These are phyloP conservation scores for Thecophora atra DNA, from an alignment of 2,888 invertebrate genomes.

Conservation along the genomic window DNA sequence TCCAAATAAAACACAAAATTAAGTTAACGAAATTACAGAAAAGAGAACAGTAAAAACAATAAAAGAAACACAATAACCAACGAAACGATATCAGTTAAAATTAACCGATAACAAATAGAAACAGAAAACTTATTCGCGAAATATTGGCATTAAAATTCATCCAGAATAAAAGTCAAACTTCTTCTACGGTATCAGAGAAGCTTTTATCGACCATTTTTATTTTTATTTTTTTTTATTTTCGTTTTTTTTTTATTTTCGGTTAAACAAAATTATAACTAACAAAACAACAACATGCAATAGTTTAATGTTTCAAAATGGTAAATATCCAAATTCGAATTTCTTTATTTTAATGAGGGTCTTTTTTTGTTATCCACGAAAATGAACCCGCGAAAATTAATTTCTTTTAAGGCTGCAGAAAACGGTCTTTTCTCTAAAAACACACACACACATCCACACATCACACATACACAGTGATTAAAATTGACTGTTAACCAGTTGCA, in stretches of 20 bases:
- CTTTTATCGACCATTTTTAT: slow-evolving; percentile 27
- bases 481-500: background rate
- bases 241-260: too few species aligned
- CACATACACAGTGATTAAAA: background rate
- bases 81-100: slow-evolving; percentile 26
- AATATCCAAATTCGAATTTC: too few species aligned
- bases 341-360: background rate
- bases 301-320: slow-evolving; percentile 50
- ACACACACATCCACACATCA: slow-evolving; percentile 44
- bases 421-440: slow-evolving; percentile 3
- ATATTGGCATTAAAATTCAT: background rate
- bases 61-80: slow-evolving; percentile 23
- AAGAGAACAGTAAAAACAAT: too few species aligned
- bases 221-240: background rate
- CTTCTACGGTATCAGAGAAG: slow-evolving; percentile 61
- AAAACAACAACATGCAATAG: slow-evolving; percentile 53
- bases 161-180: slow-evolving; percentile 42
- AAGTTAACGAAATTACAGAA: too few species aligned
- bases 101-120: background rate
- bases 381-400: background rate
- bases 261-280: too few species aligned
- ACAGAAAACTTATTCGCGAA: background rate
- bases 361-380: slow-evolving; percentile 13
- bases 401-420: slow-evolving; percentile 22
- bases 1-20: too few species aligned